Percentiles rank a stretch among this genome's conserved stretches.
These are phyloP conservation scores for Mamestra configurata DNA, from an alignment of 1,140 invertebrate species.

Conservation along the genomic window DNA sequence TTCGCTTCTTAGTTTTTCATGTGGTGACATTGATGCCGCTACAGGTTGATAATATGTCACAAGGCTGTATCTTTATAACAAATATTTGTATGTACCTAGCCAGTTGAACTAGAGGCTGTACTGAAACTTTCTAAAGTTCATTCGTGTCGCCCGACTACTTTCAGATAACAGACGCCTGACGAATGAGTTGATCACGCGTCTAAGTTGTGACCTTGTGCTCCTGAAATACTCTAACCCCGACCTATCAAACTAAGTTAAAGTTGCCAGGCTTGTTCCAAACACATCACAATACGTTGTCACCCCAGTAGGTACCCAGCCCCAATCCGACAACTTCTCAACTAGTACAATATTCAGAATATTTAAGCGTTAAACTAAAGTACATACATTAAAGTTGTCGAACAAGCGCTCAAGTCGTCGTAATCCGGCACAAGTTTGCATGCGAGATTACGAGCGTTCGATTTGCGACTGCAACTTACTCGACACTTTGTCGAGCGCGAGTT, in stretches of 20 bases:
- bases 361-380: slow-evolving; percentile 28
- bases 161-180: no score
- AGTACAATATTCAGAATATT: slow-evolving; percentile 40
- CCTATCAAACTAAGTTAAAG: slow-evolving; percentile 2
- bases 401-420: slow-evolving; percentile 15
- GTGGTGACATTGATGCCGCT: no score
- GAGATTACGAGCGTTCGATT: slow-evolving; percentile 27
- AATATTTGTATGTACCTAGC: no score
- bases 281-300: slow-evolving; percentile 35
- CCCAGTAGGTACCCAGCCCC: neutral
- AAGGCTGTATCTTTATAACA: no score
- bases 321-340: slow-evolving; percentile 18
- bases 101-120: no score
- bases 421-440: slow-evolving; percentile 20
- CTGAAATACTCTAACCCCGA: neutral
- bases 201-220: neutral
- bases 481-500: neutral
- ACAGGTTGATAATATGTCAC: no score
- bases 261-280: slow-evolving; percentile 1
- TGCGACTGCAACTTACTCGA: slow-evolving; percentile 21
- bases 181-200: neutral
- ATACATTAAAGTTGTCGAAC: slow-evolving; percentile 37
- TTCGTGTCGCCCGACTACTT: no score
- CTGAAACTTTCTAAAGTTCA: no score
- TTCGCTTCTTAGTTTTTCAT: no score